Base-by-base conservation (phyloP, 2,888 invertebrate genomes). In the Diaphora mendica region DNA sequence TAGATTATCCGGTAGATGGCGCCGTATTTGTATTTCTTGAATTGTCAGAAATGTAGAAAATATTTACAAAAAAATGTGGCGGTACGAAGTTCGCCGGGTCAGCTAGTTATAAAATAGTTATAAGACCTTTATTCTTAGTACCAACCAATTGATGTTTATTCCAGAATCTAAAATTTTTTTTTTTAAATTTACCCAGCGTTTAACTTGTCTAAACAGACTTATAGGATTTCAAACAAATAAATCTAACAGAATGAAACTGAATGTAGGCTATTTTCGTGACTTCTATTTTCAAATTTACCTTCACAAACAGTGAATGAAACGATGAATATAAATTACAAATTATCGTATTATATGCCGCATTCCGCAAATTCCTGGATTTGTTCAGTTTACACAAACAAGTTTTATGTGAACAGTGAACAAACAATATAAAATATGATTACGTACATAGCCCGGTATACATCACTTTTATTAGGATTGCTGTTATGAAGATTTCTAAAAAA, bases 331-430 rank as follows among this genome's bases (percentile, higher is more conserved):
- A 62, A 42, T 71, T 55, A 66, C 20, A 42, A 39, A 30, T 42
- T 59, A 71, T 51, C n/a, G 59, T 44, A 64, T 70, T 42, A 64
- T 20, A 65, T 59, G 55, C n/a, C 66, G 48, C 73, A 59, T 74
- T 70, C 48, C 70, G 15, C 17, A 39, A 62, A 70, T 70, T 35
- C 66, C 70, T 66, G 73, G 3, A 64, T 30, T 33, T 26, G 35
- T 78, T 64, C 33, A 59, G 69, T 79, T 68, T 55, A 74, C 69
- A 82, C 73, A 83, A 81, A 77, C 71, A 82, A 71, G 66, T 80
- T 83, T 81, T 81, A 79, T 68, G 75, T 35, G 69, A 65, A 73
- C 62, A 62, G 35, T 51, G 70, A 70, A 77, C 64, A 79, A 77
- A 83, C 73, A 74, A 73, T 68, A 68, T 69, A 72, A 75, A 77